A percentile compares a stretch with the other conserved stretches of the same genome.
Conservation (phyloP, 2,888 invertebrate genomes). For the Meteorus colon region DNA sequence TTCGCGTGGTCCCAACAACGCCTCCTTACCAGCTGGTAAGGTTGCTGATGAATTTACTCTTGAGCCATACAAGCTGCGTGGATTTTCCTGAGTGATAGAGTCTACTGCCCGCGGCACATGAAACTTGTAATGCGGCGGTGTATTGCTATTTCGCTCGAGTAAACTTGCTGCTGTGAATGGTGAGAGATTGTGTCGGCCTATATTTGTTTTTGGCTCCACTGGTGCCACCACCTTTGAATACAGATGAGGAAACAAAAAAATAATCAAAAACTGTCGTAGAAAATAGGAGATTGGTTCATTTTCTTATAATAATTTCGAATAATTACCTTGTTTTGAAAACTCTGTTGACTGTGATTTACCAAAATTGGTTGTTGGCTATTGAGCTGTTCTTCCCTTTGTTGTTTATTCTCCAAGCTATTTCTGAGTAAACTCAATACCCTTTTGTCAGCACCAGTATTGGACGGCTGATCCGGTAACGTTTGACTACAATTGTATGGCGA, state of each 20-base stretch:
- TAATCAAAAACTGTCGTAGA: too few relatives aligned
- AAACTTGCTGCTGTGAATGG: constrained; percentile 76
- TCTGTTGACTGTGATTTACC: constrained; percentile 67
- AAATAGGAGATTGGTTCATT: too few relatives aligned
- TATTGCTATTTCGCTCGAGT: constrained; percentile 74
- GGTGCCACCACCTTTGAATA: constrained; percentile 64
- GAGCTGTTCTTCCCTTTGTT: constrained; percentile 68
- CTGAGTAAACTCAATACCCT: constrained; percentile 82
- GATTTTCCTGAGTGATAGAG: constrained; percentile 75
- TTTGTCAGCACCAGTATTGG: constrained; percentile 78
- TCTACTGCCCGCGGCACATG: constrained; percentile 82
- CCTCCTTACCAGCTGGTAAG: constrained; percentile 64
- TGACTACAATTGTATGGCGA: constrained; percentile 53
- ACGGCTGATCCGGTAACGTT: constrained; percentile 53
- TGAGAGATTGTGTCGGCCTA: constrained; percentile 75
- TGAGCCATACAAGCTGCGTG: constrained; percentile 65
- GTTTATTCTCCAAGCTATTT: constrained; percentile 82
- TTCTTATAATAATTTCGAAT: too few relatives aligned
- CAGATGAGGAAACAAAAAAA: background rate
- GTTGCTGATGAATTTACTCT: constrained; percentile 67
- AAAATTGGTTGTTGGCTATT: constrained; percentile 67
- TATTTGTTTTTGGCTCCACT: constrained; percentile 73
- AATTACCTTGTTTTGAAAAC: constrained; percentile 67
- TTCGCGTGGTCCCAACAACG: constrained; percentile 64
- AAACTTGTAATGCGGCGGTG: constrained; percentile 77